phyloP scores from a whole-genome alignment of 2,888 invertebrate genomes.

The Archaeoteleia sp. region DNA sequence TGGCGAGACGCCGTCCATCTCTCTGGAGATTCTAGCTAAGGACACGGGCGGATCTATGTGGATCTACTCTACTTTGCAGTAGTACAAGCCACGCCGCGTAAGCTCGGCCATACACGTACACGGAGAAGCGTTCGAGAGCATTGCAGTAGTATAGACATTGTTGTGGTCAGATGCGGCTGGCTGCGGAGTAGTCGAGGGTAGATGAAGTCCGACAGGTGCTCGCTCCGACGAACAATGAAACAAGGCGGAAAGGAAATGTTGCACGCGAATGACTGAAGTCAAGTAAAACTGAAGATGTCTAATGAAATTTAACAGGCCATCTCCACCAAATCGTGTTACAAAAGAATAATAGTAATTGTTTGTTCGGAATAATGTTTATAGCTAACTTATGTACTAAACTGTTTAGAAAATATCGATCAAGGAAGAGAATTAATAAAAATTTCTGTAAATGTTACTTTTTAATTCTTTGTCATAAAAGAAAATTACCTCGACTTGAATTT shows the following conservation, averaged over 20 bases:
- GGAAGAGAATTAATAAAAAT: no score
- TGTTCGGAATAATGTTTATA: no score
- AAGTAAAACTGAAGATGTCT: conserved; percentile 20
- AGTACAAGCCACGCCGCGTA: no score
- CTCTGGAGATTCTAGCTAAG: conserved; percentile 36
- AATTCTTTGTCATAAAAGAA: no score
- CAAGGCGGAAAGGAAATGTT: conserved; percentile 11
- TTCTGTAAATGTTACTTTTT: no score
- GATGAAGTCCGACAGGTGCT: conserved; percentile 63
- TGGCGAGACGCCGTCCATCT: conserved; percentile 59
- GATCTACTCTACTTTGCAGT: conserved; percentile 54
- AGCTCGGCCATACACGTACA: conserved; percentile 7
- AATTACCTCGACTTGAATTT: no score
- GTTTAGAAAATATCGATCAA: no score
- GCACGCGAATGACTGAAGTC: conserved; percentile 13
- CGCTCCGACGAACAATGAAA: conserved; percentile 13
- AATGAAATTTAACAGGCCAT: no score
- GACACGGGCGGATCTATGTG: conserved; percentile 46
- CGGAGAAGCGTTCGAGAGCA: conserved; percentile 10
- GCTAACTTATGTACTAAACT: no score
- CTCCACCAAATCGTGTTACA: no score
- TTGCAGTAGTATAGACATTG: conserved; percentile 66
- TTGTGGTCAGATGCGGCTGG: conserved; percentile 66
- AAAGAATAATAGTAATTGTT: no score
- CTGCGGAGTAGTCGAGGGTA: conserved; percentile 63